Evolutionary conservation across 2,888 invertebrate species (phyloP).

Genomic region (Camptogramma bilineatum): DNA sequence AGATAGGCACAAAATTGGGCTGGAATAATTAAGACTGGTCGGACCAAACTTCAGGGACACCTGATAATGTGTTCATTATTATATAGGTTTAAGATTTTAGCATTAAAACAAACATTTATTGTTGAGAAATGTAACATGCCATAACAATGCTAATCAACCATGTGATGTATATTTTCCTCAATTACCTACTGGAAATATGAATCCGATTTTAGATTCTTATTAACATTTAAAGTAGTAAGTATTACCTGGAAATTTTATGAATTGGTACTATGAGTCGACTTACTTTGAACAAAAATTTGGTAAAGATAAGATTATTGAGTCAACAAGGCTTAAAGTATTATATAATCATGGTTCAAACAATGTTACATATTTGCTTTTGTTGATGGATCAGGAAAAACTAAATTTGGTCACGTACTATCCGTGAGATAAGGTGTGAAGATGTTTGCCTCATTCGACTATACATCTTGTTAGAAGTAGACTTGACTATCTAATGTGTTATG

Average conservation of each 20-base stretch:
- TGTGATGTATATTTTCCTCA: slow-evolving; percentile 19
- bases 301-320: slow-evolving; percentile 9
- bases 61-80: slow-evolving; percentile 24
- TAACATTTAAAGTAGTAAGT: neutral
- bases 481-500: neutral
- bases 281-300: neutral
- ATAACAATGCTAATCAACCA: slow-evolving; percentile 23
- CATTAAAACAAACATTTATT: slow-evolving; percentile 10
- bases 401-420: no score
- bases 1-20: neutral
- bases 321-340: neutral
- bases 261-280: neutral
- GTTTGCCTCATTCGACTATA: neutral
- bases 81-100: slow-evolving; percentile 13
- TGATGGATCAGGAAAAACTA: neutral
- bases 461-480: neutral
- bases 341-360: neutral
- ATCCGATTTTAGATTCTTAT: neutral
- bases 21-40: slow-evolving; percentile 34
- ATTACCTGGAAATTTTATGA: slow-evolving; percentile 8
- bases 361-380: neutral
- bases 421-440: neutral
- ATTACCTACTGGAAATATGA: neutral
- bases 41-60: slow-evolving; percentile 31
- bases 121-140: slow-evolving; percentile 21